phyloP scores from a whole-genome alignment of 2,113 vertebrate genomes.

The Lonchura striata region DNA sequence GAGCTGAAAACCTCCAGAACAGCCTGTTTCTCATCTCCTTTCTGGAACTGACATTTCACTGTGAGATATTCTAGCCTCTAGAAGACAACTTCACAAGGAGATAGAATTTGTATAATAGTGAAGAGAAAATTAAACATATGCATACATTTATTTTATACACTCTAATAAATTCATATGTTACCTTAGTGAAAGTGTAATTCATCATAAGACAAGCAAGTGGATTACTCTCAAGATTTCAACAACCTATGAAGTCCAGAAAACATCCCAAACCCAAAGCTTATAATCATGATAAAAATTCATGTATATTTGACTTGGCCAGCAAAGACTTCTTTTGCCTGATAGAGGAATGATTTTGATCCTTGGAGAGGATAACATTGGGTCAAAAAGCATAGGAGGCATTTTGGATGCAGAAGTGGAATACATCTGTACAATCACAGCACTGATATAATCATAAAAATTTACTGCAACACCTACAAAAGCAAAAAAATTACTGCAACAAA shows the following conservation, averaged over 20 bases:
- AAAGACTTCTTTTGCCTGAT: not conserved
- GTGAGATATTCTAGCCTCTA: not conserved
- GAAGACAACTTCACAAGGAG: not conserved
- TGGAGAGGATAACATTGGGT: not conserved
- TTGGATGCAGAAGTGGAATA: not conserved
- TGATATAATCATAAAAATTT: not conserved
- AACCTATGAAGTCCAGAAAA: not conserved
- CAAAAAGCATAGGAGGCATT: not conserved
- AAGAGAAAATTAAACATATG: not conserved
- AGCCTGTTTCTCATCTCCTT: not conserved
- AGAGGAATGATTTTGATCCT: not conserved
- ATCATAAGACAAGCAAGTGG: not conserved
- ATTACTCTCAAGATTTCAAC: not conserved
- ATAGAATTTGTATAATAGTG: not conserved
- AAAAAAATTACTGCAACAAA: too few relatives aligned
- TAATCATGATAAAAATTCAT: not conserved
- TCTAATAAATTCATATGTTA: not conserved
- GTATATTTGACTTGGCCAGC: not conserved
- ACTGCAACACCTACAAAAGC: too few relatives aligned
- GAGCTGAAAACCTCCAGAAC: not conserved
- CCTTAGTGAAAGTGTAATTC: not conserved
- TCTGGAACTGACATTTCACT: not conserved
- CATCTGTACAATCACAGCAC: not conserved
- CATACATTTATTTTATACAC: not conserved
- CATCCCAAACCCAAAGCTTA: not conserved